phyloP scores from a whole-genome alignment of 92 coral and sea anemone genomes.

The Epizoanthus ramosus region DNA sequence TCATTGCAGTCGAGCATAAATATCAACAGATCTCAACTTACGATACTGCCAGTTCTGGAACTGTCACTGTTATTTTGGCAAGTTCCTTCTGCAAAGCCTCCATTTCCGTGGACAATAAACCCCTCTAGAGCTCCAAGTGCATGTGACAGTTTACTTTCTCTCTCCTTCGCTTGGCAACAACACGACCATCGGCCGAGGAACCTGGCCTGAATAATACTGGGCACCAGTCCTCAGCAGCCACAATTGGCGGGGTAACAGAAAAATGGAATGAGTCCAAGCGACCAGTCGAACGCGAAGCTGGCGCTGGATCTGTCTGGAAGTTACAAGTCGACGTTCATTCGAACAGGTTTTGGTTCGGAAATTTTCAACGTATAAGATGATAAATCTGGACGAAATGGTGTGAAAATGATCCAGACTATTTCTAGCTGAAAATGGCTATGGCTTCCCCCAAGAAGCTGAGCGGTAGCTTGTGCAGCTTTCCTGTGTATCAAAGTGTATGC shows the following conservation, averaged over 20 bases:
- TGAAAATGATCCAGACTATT: not conserved
- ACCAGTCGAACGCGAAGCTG: too few relatives aligned
- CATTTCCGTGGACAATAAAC: constrained; percentile 34
- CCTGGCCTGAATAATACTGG: constrained; percentile 7
- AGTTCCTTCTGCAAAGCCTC: constrained; percentile 83
- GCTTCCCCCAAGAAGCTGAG: not conserved
- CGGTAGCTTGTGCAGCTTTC: constrained; percentile 46
- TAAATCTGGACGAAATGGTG: constrained; percentile 1
- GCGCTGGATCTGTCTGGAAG: too few relatives aligned
- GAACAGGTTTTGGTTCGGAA: not conserved
- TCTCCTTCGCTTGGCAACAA: constrained; percentile 65
- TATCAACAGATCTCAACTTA: constrained; percentile 48
- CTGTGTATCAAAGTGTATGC: constrained; percentile 55
- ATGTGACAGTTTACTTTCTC: constrained; percentile 16
- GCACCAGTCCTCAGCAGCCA: constrained; percentile 12
- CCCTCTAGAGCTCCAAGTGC: not conserved
- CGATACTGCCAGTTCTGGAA: constrained; percentile 74
- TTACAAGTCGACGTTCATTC: not conserved
- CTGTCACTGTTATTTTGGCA: constrained; percentile 84
- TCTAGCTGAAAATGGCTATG: not conserved
- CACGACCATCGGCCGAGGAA: constrained; percentile 49
- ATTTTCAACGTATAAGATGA: not conserved
- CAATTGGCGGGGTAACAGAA: not conserved
- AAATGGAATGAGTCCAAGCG: not conserved
- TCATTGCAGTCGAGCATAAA: too few relatives aligned